Evolutionary conservation across 2,888 invertebrate genomes (phyloP), one percentile per base, ranked within the genome.

Genomic region (Peribatodes rhomboidaria): DNA sequence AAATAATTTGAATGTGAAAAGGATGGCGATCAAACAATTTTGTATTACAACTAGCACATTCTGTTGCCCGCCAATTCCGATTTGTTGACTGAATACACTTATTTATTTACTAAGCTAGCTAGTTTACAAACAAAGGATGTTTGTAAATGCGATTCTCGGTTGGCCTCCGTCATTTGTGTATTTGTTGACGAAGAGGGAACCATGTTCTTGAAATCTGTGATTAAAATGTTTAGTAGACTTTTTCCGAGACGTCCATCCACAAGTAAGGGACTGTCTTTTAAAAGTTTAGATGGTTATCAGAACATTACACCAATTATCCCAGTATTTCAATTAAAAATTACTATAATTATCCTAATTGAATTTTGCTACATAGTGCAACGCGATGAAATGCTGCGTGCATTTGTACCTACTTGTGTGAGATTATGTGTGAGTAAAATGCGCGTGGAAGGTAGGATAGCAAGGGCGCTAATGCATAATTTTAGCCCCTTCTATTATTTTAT

Each of bases 121-220:
- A 39, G 16, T 35, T 60, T 13, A 31, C 53, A 53, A 46, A 60
- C 60, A 60, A 13, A 37, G 53, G 46, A 46, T 60, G 42, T 58
- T 59, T 59, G 44, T 55, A n/a, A 22, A 9, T 20, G 16, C 10
- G 33, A 42, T 41, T 41, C 16, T 11, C n/a, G 39, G 9, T 20
- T 20, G 11, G 42, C 3, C 42, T 10, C 18, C 1, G 44, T 22
- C 46, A 46, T 46, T 55, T 46, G 20, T 14, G 20, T 16, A 42
- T 33, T 18, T n/a, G 31, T 8, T 16, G 18, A 0, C 16, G 54
- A 0, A 2, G 14, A 33, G 42, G 0, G 11, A 55, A 31, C 41
- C 20, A 55, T 55, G 55, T 44, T 55, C 13, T 55, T 44, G 6
- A 55, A 18, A 18, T 9, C 13, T 3, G 18, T 55, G 16, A 35